Evolutionary conservation across 2,797 vertebrate genomes (phyloP), one percentile per base, ranked within the genome.

Genomic region (Hephaestus fuliginosus): DNA sequence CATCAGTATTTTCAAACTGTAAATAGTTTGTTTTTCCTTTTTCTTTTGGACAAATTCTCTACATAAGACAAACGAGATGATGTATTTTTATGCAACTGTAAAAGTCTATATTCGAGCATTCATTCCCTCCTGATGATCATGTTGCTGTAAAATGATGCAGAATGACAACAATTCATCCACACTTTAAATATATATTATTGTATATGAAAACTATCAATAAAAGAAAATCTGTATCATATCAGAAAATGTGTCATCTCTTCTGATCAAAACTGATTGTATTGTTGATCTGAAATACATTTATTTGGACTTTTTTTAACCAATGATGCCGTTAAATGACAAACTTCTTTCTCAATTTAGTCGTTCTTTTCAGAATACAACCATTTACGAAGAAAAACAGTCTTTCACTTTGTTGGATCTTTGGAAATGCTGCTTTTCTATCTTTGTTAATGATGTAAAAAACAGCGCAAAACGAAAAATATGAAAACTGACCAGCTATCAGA

Each of bases 1-100:
- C 73, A 65, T 53, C 52, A 83, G 81, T 88, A 68, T 91, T 90
- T 91, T 85, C 57, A 80, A 87, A 82, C 25, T 95, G 94, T 94
- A 95, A 90, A 94, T 94, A 94, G 61, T 78, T 87, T 25, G 25
- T 39, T 65, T 62, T 17, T 33, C 30, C 30, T 33, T 55, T 74
- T 78, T 72, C 7, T 70, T 85, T 89, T 77, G 52, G 88, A 90
- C 82, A 84, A 90, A 81, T 81, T 91, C 80, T 91, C 82, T 69
- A 80, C 79, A 81, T 76, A 76, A 83, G 43, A 90, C 57, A 78
- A 58, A 85, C 56, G 74, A 88, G 83, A 90, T 83, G 79, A 91
- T 90, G 87, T 95, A 95, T 95, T 95, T 96, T 95, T 95, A 91
- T 94, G 90, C 81, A 89, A 78, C 63, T 86, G 89, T 88, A 90